Evolutionary conservation across 2,888 invertebrate species (phyloP).

Genomic region (Monoplex corrugatus): DNA sequence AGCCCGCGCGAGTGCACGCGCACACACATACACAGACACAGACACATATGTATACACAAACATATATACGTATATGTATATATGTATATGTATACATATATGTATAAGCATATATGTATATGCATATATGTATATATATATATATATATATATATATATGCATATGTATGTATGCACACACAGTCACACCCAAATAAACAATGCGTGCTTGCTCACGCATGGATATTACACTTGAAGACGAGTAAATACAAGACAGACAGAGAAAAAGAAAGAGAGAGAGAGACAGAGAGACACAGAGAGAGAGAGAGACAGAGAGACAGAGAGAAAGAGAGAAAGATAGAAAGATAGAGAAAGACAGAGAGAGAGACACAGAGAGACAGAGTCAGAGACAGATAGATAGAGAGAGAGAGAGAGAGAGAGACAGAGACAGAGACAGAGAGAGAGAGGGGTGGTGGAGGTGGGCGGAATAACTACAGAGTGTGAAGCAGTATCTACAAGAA

Average conservation of each 20-base stretch:
- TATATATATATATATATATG: too few relatives aligned
- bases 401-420: not conserved
- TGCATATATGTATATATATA: too few relatives aligned
- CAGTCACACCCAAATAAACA: too few relatives aligned
- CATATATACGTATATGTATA: constrained; percentile 4
- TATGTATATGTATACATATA: constrained; percentile 4
- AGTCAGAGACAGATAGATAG: not conserved
- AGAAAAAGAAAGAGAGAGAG: not conserved
- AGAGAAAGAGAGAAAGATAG: not conserved
- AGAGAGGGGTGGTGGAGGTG: not conserved
- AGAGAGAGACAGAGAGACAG: not conserved
- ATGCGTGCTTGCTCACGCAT: too few relatives aligned
- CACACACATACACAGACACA: not conserved
- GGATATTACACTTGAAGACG: too few relatives aligned
- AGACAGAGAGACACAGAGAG: not conserved
- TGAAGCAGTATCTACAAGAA: not conserved
- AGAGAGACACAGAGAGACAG: not conserved
- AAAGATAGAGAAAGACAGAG: not conserved
- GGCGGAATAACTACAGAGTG: not conserved
- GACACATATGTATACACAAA: not conserved
- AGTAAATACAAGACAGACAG: not conserved
- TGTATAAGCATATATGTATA: not conserved
- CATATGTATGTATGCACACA: too few relatives aligned
- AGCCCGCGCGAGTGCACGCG: not conserved
- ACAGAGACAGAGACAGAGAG: not conserved